Base-by-base conservation (phyloP, 2,888 invertebrate genomes). In the Caenorhabditis sp. region DNA sequence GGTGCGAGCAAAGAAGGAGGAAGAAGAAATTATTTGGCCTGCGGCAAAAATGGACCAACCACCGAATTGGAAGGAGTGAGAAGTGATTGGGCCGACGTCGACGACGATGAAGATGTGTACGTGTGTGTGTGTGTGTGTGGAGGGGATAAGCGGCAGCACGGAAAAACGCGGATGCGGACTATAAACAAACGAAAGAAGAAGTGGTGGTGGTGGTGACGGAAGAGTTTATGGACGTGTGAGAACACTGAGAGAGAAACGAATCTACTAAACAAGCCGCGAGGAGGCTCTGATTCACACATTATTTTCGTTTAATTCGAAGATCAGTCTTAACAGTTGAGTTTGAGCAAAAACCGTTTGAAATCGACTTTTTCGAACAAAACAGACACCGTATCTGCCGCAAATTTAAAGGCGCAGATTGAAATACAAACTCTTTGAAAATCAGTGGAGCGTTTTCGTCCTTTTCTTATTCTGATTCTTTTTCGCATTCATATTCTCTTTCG, bases 1-100 rank as follows among this genome's bases (percentile, higher is more conserved):
- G 24, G 9, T 11, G 39, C 11, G 13, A 46, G 46, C 30, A 20
- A 53, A 53, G 39, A 63, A 53, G 22, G 56, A 20, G 52, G 35
- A 52, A 35, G 43, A n/a, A 45, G 48, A 48, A 70, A 61, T 59
- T 59, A 70, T 70, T 70, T 70, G 45, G 70, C 70, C 70, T 70
- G 70, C 70, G 70, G 59, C 59, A 59, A 37, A 70, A 58, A 50
- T 52, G 50, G 68, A 43, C 68, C n/a, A n/a, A n/a, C n/a, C 58
- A 41, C 58, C 58, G 68, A 58, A 52, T 32, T 27, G 65, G 30
- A 30, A 53, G 27, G 56, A 58, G 58, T 63, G 63, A 58, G 68
- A 53, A 70, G 70, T 70, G 70, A 70, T 70, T 70, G 70, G 70
- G 35, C 35, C 11, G 9, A 35, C n/a, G n/a, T n/a, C n/a, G 35